Conservation (phyloP, 1,140 invertebrate genomes). For the Pseudomyrmex flavicornis region DNA sequence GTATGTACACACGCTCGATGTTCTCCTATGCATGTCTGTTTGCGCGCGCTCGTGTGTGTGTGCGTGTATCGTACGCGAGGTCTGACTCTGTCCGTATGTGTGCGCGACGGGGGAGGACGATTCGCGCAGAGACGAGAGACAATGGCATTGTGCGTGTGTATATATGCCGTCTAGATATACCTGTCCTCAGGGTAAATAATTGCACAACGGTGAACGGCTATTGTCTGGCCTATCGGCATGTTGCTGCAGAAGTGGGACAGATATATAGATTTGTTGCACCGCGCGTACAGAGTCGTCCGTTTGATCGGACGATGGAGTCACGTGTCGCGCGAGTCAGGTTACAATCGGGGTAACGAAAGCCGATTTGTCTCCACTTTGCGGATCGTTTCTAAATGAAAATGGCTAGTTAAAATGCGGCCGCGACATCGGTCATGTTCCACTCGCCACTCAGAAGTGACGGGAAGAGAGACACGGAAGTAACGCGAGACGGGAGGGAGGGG, state of each 20-base stretch:
- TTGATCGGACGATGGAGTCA: slow-evolving; percentile 52
- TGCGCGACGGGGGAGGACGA: not conserved
- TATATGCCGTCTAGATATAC: slow-evolving; percentile 50
- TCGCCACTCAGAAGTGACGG: not conserved
- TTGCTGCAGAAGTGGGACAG: slow-evolving; percentile 48
- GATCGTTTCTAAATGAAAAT: slow-evolving; percentile 27
- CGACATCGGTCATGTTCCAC: slow-evolving; percentile 50
- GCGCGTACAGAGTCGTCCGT: slow-evolving; percentile 11
- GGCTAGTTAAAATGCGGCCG: slow-evolving; percentile 53
- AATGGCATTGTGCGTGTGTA: slow-evolving; percentile 64
- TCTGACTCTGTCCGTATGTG: no score
- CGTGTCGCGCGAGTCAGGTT: slow-evolving; percentile 10
- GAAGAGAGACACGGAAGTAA: slow-evolving; percentile 32
- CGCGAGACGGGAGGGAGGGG: not conserved
- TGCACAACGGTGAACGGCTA: slow-evolving; percentile 56
- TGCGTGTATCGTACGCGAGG: no score
- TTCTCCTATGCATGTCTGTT: not conserved
- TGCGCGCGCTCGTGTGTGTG: no score
- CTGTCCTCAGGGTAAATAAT: slow-evolving; percentile 66
- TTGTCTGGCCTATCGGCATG: slow-evolving; percentile 58
- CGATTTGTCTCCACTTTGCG: slow-evolving; percentile 18
- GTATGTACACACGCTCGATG: not conserved
- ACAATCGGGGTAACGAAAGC: slow-evolving; percentile 5
- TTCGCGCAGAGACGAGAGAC: slow-evolving; percentile 49
- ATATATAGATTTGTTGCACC: slow-evolving; percentile 35